Evolutionary conservation across 1,140 invertebrate genomes (phyloP).

Genomic region (Drosophila pandora): DNA sequence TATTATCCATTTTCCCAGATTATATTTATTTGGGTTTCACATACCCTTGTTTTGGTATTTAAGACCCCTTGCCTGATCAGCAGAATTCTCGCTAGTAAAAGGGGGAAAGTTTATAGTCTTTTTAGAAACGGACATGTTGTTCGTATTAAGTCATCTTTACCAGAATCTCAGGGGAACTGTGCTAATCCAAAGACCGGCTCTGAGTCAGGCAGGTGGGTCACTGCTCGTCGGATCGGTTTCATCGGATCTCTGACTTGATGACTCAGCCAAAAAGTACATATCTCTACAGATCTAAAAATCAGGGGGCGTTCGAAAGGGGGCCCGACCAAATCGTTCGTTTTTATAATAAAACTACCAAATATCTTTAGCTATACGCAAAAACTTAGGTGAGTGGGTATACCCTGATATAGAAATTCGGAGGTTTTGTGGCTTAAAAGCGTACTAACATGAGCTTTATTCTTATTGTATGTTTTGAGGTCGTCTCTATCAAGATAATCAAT

Average conservation of each 20-base stretch:
- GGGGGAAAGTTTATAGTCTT: background rate
- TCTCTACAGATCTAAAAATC: background rate
- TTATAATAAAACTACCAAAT: constrained; percentile 44
- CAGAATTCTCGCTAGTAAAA: background rate
- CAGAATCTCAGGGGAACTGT: constrained; percentile 15
- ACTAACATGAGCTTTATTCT: too few species aligned
- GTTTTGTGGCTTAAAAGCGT: too few species aligned
- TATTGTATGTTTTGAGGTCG: constrained; percentile 11
- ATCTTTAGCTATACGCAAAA: constrained; percentile 21
- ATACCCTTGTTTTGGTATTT: background rate
- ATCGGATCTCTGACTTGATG: constrained; percentile 26
- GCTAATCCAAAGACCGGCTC: constrained; percentile 67
- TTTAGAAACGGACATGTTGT: constrained; percentile 60
- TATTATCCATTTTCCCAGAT: background rate
- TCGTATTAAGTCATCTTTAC: constrained; percentile 67
- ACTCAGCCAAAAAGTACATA: constrained; percentile 51
- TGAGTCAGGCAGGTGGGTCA: constrained; percentile 58
- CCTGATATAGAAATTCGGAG: constrained; percentile 35
- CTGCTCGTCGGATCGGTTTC: background rate
- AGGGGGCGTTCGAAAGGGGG: constrained; percentile 14
- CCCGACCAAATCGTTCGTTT: constrained; percentile 41
- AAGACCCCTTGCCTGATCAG: background rate
- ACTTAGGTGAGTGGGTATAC: constrained; percentile 8
- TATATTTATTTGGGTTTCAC: too few species aligned
- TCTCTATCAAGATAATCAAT: constrained; percentile 23